Base-by-base conservation (phyloP, 2,888 invertebrate species). In the Pyrocoelia pectoralis region DNA sequence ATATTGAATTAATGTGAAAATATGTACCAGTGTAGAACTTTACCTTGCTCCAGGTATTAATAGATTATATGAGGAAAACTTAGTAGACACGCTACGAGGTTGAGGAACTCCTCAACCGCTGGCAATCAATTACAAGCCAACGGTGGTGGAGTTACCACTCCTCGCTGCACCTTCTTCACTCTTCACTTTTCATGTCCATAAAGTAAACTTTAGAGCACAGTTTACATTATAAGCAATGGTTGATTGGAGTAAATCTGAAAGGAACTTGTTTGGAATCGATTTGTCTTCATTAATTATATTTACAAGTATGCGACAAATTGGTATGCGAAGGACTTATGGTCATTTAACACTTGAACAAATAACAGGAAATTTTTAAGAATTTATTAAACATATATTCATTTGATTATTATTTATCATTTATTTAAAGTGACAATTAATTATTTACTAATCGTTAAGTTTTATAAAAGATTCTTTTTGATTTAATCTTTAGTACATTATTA, bases 121-220 rank as follows among this genome's bases (percentile, higher is more conserved):
- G 90, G 88, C 89, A 81, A 77, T 80, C 76, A 75, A 79, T 74
- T 76, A 82, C 81, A 81, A 83, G 90, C 90, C 90, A 90, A 90
- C 90, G 90, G 90, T 90, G 90, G 90, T 90, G 90, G 90, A 90
- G 90, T 90, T 90, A 90, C 90, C 90, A 90, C 83, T 84, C 88
- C 89, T 85, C 81, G 78, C 69, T 71, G 71, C 71, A 68, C 54
- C 56, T 12, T 18, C 17, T 38, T 46, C 29, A 52, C 10, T 29
- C 28, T 29, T 48, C 18, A 48, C 10, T 5, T 5, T 13, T 12
- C 43, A 12, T 43, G 4, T 13, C 8, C 15, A 6, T 15, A 9
- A 24, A 10, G 33, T 4, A 10, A 10, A n/a, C n/a, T n/a, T 33
- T n/a, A n/a, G n/a, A n/a, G 9, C 33, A 33, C 8, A 2, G 10